These are phyloP conservation scores for Pseudomyrmex dendroicus DNA, from an alignment of 1,140 invertebrate genomes.

Conservation along the genomic window DNA sequence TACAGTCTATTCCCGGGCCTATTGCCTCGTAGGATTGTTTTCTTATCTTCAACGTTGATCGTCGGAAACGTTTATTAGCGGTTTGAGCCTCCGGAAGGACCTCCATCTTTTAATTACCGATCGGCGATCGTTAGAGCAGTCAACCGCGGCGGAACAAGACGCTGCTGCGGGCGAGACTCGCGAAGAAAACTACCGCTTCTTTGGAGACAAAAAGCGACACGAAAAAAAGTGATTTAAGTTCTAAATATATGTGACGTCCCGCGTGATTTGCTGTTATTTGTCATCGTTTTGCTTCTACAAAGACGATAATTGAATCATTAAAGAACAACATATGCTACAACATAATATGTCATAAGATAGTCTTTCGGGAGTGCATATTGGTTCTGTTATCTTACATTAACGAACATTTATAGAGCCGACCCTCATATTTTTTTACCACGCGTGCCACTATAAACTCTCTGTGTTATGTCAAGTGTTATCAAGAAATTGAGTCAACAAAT, in stretches of 20 bases:
- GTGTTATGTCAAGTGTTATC: slow-evolving; percentile 35
- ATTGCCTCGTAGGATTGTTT: slow-evolving; percentile 59
- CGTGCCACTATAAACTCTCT: slow-evolving; percentile 19
- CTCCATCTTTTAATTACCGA: slow-evolving; percentile 45
- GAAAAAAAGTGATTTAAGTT: background rate
- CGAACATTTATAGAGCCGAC: slow-evolving; percentile 24
- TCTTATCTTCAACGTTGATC: slow-evolving; percentile 60
- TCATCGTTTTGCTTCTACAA: background rate
- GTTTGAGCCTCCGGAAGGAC: background rate
- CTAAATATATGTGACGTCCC: background rate
- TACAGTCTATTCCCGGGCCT: slow-evolving; percentile 29
- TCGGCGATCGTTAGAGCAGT: slow-evolving; percentile 33
- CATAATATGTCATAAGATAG: slow-evolving; percentile 70
- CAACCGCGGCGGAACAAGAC: slow-evolving; percentile 2
- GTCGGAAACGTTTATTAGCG: slow-evolving; percentile 60
- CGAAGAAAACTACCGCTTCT: slow-evolving; percentile 4
- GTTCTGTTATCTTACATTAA: slow-evolving; percentile 69
- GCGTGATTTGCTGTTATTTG: background rate
- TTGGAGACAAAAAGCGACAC: background rate
- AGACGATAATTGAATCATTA: no score
- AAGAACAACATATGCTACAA: background rate
- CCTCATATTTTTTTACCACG: slow-evolving; percentile 22
- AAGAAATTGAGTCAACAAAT: slow-evolving; percentile 37
- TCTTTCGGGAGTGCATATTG: slow-evolving; percentile 84
- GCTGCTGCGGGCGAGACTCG: background rate